Base-by-base conservation (phyloP, 37 sponge, comb jelly and placozoan species). In the Oopsacas minuta region DNA sequence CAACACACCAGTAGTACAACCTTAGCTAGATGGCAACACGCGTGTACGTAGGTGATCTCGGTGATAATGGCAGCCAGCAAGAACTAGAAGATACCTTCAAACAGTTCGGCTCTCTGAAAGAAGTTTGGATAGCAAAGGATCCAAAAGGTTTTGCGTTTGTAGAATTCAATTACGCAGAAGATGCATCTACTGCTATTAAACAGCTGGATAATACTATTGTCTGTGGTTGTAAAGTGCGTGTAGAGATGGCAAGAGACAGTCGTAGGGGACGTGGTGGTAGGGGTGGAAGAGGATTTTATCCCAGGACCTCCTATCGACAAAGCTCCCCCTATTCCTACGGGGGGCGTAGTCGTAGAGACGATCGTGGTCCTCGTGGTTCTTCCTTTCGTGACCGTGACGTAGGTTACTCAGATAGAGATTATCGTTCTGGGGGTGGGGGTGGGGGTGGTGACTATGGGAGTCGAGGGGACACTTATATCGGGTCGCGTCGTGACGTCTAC, bases 241-340 rank as follows among this genome's bases (percentile, higher is more conserved):
- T 61, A 7, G 75, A 61, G 75, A 61, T 61, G 75, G 75, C 75
- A 3, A 61, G 75, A 34, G 75, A 61, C 75, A 61, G 75, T 61
- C 75, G 75, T 25, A 3, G 75, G 1, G 75, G 75, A 3, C 22
- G 75, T 32, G 75, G 75, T 10, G 28, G 75, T 12, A n/a, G 75
- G 1, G 28, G 75, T 12, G 51, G 51, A 12, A 25, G 75, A 5
- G 75, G 75, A 34, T 25, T 61, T 5, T 61, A 61, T 34, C 20
- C 30, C 28, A 25, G 75, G 32, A n/a, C 28, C 1, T 12, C 75
- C 75, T 61, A 61, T 34, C 75, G 75, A 5, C 75, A 34, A 3
- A 61, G 22, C 30, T 61, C 75, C 5, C 75, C 75, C 75, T 61
- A 25, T 61, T 12, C 75, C 1, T 61, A 61, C 22, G 22, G 32